These are phyloP conservation scores for Ornithoptera alexandrae DNA, from an alignment of 2,888 invertebrate species.

Conservation along the genomic window DNA sequence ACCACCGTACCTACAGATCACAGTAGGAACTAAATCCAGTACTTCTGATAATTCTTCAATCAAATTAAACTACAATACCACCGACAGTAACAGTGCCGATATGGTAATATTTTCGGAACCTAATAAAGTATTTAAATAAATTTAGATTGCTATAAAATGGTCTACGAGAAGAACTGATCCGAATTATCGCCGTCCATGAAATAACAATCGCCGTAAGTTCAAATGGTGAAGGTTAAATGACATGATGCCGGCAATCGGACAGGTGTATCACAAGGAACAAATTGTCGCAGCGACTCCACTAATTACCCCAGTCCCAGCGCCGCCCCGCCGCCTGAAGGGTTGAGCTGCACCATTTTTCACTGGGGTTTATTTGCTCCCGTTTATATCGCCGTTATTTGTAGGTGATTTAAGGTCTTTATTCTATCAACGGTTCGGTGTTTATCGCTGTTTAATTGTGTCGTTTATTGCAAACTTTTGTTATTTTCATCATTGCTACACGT, in stretches of 20 bases:
- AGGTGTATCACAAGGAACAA: constrained; percentile 41
- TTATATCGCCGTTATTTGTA: constrained; percentile 48
- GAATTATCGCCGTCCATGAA: no score
- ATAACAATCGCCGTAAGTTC: no score
- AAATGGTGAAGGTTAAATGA: constrained; percentile 27
- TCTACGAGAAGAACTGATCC: no score
- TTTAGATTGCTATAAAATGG: no score
- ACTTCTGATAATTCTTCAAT: no score
- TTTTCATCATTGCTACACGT: constrained; percentile 1
- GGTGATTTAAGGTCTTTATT: constrained; percentile 45
- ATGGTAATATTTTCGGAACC: no score
- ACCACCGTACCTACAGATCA: no score
- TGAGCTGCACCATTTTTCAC: constrained; percentile 52
- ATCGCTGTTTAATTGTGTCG: constrained; percentile 24
- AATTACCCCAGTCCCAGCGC: constrained; percentile 43
- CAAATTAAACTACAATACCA: no score
- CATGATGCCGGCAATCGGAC: constrained; percentile 35
- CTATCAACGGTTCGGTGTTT: constrained; percentile 25
- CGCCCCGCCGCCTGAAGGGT: constrained; percentile 47
- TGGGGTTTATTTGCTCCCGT: constrained; percentile 40
- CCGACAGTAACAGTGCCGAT: no score
- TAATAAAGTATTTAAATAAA: no score
- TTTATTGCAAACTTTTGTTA: constrained; percentile 2
- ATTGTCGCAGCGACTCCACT: constrained; percentile 43
- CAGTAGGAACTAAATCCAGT: no score